These are phyloP conservation scores for Oncorhynchus kisutch DNA, from an alignment of 2,113 vertebrate species.

Conservation along the genomic window DNA sequence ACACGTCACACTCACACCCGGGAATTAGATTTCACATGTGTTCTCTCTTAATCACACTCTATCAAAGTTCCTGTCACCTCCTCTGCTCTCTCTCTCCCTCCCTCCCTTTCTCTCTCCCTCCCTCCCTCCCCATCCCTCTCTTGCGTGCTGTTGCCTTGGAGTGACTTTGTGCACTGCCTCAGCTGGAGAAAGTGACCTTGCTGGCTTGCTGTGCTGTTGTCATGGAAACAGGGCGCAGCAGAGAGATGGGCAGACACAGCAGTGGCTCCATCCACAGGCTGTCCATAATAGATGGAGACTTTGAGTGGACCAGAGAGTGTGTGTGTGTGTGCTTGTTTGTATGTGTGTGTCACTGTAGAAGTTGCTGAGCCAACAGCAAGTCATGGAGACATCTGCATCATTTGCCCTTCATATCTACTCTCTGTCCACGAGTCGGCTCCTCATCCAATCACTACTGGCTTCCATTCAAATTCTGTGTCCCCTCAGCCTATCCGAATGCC, in stretches of 20 bases:
- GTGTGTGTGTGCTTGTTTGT: constrained; percentile 2
- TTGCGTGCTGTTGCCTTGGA: constrained; percentile 14
- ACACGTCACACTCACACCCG: constrained; percentile 24
- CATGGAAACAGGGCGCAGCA: constrained; percentile 64
- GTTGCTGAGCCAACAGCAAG: constrained; percentile 6
- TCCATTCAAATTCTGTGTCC: neutral
- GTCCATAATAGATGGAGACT: constrained; percentile 10
- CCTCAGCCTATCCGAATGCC: neutral
- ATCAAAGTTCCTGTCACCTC: neutral
- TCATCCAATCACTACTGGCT: neutral
- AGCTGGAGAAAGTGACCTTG: constrained; percentile 64
- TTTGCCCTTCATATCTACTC: neutral
- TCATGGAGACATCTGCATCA: constrained; percentile 7
- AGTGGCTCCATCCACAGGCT: constrained; percentile 15
- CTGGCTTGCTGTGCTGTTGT: constrained; percentile 57
- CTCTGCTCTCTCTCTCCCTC: neutral
- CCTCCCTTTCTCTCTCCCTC: neutral
- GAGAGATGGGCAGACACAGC: constrained; percentile 25
- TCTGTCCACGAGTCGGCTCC: neutral
- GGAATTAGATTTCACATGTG: constrained; percentile 47
- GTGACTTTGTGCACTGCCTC: constrained; percentile 29
- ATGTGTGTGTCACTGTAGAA: constrained; percentile 15
- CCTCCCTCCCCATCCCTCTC: neutral
- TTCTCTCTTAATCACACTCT: constrained; percentile 18
- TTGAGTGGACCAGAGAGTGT: constrained; percentile 1